Conservation (phyloP, 2,797 vertebrate species). For the Zalophus californianus region DNA sequence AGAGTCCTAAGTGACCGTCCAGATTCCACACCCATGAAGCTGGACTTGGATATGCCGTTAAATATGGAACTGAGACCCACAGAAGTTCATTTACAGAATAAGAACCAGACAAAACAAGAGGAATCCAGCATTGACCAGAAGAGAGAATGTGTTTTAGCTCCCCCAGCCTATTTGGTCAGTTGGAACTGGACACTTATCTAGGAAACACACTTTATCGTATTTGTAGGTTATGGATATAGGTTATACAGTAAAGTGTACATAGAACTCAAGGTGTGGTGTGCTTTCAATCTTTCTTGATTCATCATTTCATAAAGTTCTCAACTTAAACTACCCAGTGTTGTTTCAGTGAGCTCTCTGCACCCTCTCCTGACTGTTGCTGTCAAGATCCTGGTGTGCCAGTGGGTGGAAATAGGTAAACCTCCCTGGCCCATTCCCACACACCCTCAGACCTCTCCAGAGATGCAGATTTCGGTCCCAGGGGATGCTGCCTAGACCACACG, state of each 20-base stretch:
- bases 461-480: background rate
- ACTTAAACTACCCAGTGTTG: background rate
- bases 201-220: background rate
- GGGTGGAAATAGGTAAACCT: background rate
- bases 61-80: background rate
- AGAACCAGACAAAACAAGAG: background rate
- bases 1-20: background rate
- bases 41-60: background rate
- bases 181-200: background rate
- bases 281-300: background rate
- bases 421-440: background rate
- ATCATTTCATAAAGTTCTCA: background rate
- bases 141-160: background rate
- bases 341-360: background rate
- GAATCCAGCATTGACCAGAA: background rate
- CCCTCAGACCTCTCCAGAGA: background rate
- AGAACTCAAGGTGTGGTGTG: background rate
- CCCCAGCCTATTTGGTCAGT: background rate
- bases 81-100: background rate
- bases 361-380: background rate
- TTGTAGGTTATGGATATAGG: background rate
- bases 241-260: background rate
- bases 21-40: background rate
- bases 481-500: background rate
- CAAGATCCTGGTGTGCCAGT: background rate